These are phyloP conservation scores for Cochlearius cochlearius DNA, from an alignment of 2,113 vertebrate species.

Conservation along the genomic window DNA sequence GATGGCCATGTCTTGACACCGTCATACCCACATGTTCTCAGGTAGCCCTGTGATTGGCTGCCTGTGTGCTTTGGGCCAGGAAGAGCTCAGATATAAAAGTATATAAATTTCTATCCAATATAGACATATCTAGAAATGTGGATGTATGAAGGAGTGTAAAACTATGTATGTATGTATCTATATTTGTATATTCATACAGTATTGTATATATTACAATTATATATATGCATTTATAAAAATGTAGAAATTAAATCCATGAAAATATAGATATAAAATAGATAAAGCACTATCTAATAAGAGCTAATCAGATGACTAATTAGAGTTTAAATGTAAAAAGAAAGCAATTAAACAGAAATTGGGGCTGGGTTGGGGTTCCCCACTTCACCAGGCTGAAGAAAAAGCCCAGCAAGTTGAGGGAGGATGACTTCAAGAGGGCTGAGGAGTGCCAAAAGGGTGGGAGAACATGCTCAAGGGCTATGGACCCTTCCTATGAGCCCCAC, in stretches of 20 bases:
- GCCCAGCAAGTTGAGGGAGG: not conserved
- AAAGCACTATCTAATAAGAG: not conserved
- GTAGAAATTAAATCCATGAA: not conserved
- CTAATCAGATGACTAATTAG: not conserved
- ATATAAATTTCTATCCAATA: not conserved
- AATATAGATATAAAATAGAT: not conserved
- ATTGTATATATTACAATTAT: not conserved
- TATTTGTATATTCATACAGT: not conserved
- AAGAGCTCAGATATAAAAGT: not conserved
- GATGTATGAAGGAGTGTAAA: not conserved
- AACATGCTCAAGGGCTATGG: not conserved
- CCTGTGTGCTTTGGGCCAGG: not conserved
- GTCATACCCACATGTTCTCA: not conserved
- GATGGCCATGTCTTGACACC: not conserved
- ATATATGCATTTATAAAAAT: not conserved
- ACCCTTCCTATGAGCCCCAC: not conserved
- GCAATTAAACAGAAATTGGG: not conserved
- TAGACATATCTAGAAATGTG: not conserved
- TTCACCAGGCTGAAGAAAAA: not conserved
- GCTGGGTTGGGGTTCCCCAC: not conserved
- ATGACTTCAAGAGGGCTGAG: not conserved
- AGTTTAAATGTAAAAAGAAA: not conserved
- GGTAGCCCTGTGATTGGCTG: not conserved
- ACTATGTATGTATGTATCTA: no score
- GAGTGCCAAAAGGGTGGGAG: not conserved